Percentiles rank a stretch among this genome's conserved stretches.
Conservation (phyloP, 2,888 invertebrate species). For the Drosophila setosimentum region DNA sequence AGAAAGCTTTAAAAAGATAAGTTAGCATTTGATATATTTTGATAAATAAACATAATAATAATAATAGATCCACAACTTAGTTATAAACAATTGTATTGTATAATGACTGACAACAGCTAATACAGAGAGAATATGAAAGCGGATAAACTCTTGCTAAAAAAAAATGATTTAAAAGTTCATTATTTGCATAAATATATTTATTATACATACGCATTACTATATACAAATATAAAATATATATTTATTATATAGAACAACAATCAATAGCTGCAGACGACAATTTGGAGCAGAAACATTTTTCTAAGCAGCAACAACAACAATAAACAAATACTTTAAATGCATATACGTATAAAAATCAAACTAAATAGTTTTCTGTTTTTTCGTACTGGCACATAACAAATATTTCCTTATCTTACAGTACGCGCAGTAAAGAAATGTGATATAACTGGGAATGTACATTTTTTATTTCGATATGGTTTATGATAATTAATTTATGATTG, state of each 20-base stretch:
- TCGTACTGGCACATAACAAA: background rate
- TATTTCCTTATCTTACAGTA: background rate
- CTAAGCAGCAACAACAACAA: slow-evolving; percentile 45
- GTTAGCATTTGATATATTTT: slow-evolving; percentile 77
- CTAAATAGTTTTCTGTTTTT: background rate
- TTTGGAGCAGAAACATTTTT: slow-evolving; percentile 31
- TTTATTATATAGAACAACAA: slow-evolving; percentile 38
- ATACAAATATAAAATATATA: slow-evolving; percentile 43
- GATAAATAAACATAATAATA: slow-evolving; percentile 55
- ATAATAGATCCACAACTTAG: slow-evolving; percentile 43
- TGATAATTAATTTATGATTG: slow-evolving; percentile 20
- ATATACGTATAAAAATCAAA: slow-evolving; percentile 9
- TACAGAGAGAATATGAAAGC: slow-evolving; percentile 16
- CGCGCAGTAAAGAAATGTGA: background rate
- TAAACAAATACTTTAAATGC: slow-evolving; percentile 49
- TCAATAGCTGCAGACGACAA: slow-evolving; percentile 23
- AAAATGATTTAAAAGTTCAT: slow-evolving; percentile 33
- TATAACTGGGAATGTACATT: background rate
- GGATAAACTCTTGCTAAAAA: slow-evolving; percentile 35
- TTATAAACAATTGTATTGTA: slow-evolving; percentile 60
- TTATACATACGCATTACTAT: slow-evolving; percentile 47
- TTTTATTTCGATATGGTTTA: rapidly evolving
- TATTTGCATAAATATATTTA: slow-evolving; percentile 38
- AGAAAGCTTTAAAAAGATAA: slow-evolving; percentile 76
- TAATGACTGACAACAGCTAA: slow-evolving; percentile 57